Conservation (phyloP, 1,140 invertebrate species). For the Cyclargus thomasi region DNA sequence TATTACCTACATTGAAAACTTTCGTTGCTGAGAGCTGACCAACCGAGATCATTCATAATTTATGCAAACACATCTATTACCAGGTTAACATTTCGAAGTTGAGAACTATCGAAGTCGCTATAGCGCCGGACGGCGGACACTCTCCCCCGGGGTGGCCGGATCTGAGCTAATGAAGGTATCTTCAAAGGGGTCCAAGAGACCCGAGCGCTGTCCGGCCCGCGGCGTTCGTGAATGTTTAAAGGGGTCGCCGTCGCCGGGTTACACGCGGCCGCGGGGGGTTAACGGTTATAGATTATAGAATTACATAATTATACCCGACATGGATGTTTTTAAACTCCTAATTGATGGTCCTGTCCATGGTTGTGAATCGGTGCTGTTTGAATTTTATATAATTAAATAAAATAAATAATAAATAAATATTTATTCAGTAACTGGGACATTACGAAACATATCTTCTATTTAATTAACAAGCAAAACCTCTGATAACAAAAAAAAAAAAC, state of each 20-base stretch:
- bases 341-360: too few relatives aligned
- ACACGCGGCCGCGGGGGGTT: constrained; percentile 24
- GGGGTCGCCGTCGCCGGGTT: constrained; percentile 48
- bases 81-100: constrained; percentile 24
- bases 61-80: not conserved
- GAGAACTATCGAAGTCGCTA: constrained; percentile 31
- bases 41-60: too few relatives aligned
- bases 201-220: constrained; percentile 44
- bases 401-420: too few relatives aligned
- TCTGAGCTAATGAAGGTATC: constrained; percentile 65
- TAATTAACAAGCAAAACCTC: too few relatives aligned
- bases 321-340: not conserved
- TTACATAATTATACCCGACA: not conserved
- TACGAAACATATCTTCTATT: too few relatives aligned
- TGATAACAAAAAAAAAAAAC: too few relatives aligned
- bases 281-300: constrained; percentile 3
- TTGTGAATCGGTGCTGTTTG: too few relatives aligned
- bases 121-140: constrained; percentile 30
- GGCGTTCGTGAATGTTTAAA: constrained; percentile 64
- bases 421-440: too few relatives aligned
- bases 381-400: too few relatives aligned
- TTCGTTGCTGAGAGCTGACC: too few relatives aligned
- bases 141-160: constrained; percentile 40
- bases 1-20: too few relatives aligned
- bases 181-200: constrained; percentile 57